A percentile compares a stretch with the other conserved stretches of the same genome.
Evolutionary conservation across 2,797 vertebrate species (phyloP).

Genomic region (Acipenser oxyrinchus): DNA sequence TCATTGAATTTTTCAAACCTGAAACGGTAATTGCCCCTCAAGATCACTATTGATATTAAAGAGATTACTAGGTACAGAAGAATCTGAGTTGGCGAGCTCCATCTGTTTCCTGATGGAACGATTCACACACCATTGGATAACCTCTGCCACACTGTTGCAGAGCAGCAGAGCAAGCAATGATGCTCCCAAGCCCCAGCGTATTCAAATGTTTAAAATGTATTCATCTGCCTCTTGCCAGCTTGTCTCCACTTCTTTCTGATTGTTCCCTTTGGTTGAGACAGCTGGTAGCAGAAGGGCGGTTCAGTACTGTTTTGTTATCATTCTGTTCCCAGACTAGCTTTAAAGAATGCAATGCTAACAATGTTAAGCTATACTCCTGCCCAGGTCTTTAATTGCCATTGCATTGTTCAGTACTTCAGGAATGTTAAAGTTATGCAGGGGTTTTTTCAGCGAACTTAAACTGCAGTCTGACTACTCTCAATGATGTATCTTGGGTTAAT

Average conservation of each 20-base stretch:
- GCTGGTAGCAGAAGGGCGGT: slow-evolving; percentile 22
- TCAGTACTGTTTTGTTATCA: slow-evolving; percentile 15
- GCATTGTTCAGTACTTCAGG: too few species aligned
- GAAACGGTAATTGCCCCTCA: slow-evolving; percentile 10
- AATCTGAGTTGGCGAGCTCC: slow-evolving; percentile 25
- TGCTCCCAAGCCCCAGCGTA: slow-evolving; percentile 37
- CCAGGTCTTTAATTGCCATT: too few species aligned
- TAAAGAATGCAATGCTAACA: neutral
- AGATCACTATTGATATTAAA: slow-evolving; percentile 30
- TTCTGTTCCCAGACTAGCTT: neutral
- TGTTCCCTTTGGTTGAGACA: slow-evolving; percentile 25
- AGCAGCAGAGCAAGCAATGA: slow-evolving; percentile 55
- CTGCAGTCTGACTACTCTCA: too few species aligned
- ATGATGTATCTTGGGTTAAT: too few species aligned
- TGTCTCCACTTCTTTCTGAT: slow-evolving; percentile 2
- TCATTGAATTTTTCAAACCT: too few species aligned
- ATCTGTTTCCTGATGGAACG: slow-evolving; percentile 47
- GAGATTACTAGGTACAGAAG: slow-evolving; percentile 15
- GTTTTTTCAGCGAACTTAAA: too few species aligned
- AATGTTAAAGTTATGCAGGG: too few species aligned
- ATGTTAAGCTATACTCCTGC: neutral
- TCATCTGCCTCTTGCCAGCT: slow-evolving; percentile 19
- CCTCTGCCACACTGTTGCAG: slow-evolving; percentile 43
- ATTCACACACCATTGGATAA: slow-evolving; percentile 49
- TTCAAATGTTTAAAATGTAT: slow-evolving; percentile 45